phyloP scores from a whole-genome alignment of 2,888 invertebrate genomes.

The Linnaemya tessellans region DNA sequence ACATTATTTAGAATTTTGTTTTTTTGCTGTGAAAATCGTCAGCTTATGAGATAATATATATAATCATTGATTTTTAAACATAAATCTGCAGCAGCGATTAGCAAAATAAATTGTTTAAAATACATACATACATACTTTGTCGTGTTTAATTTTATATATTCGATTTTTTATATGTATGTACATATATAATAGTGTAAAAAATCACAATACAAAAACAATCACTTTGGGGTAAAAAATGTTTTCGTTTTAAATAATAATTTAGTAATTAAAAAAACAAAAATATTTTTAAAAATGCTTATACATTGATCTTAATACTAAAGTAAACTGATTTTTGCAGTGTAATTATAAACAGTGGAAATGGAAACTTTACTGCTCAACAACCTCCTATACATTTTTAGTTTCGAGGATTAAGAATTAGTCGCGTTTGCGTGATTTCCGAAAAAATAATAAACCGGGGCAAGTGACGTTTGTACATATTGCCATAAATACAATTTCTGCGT shows the following conservation, averaged over 20 bases:
- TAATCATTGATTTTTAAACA: slow-evolving; percentile 3
- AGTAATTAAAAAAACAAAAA: slow-evolving; percentile 9
- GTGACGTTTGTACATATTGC: too few relatives aligned
- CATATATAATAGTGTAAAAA: too few relatives aligned
- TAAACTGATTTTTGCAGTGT: slow-evolving; percentile 22
- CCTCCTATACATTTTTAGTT: background rate
- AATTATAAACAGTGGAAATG: slow-evolving; percentile 25
- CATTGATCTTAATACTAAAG: slow-evolving; percentile 56
- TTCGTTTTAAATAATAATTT: slow-evolving; percentile 33
- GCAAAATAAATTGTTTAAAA: background rate
- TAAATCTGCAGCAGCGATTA: slow-evolving; percentile 28
- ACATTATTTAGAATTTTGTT: background rate
- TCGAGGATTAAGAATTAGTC: background rate
- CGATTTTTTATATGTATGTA: background rate
- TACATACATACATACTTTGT: background rate
- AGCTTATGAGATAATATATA: background rate
- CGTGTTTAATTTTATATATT: background rate
- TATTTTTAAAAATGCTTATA: slow-evolving; percentile 49
- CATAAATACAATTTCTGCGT: too few relatives aligned
- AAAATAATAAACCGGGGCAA: background rate
- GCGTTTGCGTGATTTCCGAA: background rate
- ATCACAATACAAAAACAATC: slow-evolving; percentile 61
- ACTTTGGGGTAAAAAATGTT: slow-evolving; percentile 51
- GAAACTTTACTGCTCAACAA: slow-evolving; percentile 2
- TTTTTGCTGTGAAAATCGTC: slow-evolving; percentile 16